Percentiles rank a stretch among this genome's conserved stretches.
These are phyloP conservation scores for Elaphurus davidianus DNA, from an alignment of 2,113 vertebrate genomes.

Conservation along the genomic window DNA sequence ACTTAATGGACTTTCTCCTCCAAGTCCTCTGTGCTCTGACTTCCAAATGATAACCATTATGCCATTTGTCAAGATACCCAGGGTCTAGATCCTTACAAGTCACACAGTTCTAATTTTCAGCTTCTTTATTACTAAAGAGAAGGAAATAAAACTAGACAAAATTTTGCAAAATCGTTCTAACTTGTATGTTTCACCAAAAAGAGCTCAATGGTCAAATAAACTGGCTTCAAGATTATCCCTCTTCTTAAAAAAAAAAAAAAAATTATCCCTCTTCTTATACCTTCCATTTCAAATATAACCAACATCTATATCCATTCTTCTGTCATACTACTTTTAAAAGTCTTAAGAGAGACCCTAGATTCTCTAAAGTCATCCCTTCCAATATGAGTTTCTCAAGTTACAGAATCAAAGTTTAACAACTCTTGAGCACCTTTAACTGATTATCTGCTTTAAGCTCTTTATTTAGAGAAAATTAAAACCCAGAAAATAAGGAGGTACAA, in stretches of 20 bases:
- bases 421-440: neutral
- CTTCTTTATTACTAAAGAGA: neutral
- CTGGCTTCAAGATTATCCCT: neutral
- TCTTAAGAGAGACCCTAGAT: neutral
- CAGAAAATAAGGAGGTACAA: constrained; percentile 23
- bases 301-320: neutral
- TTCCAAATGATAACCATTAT: neutral
- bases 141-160: neutral
- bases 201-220: neutral
- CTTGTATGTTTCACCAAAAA: neutral
- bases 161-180: neutral
- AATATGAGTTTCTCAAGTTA: neutral
- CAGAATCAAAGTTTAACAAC: neutral
- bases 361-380: neutral
- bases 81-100: neutral
- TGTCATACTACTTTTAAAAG: constrained; percentile 31
- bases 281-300: neutral
- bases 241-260: too few relatives aligned
- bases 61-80: neutral
- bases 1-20: neutral
- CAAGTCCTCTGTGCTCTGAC: neutral
- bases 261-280: neutral
- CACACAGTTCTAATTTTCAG: neutral
- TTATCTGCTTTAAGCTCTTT: neutral
- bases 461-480: neutral